phyloP scores from a whole-genome alignment of 2,888 invertebrate species.

The Xestia xanthographa region DNA sequence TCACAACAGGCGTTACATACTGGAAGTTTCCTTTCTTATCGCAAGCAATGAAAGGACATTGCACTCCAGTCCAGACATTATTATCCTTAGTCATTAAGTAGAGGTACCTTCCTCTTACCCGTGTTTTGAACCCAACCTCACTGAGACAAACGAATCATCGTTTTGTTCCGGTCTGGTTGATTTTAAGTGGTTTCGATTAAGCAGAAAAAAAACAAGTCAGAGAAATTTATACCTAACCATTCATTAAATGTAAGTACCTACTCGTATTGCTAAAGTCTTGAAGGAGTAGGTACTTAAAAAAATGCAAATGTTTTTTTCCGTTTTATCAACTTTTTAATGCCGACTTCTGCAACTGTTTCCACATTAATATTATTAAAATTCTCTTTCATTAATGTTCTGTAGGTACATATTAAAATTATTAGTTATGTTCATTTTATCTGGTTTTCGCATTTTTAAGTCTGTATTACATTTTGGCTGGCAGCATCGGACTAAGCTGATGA shows the following conservation, averaged over 20 bases:
- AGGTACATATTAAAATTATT: neutral
- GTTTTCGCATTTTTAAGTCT: neutral
- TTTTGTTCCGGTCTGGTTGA: constrained; percentile 8
- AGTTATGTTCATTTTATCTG: neutral
- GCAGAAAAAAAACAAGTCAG: neutral
- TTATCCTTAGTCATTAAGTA: neutral
- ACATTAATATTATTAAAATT: neutral
- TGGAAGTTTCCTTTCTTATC: neutral
- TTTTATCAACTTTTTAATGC: neutral
- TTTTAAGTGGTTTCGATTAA: constrained; percentile 11
- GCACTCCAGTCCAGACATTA: neutral
- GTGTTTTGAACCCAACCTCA: neutral
- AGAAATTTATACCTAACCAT: constrained; percentile 9
- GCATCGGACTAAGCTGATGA: neutral
- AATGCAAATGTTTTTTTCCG: no score
- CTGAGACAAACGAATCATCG: neutral
- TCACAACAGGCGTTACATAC: neutral
- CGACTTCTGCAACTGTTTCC: neutral
- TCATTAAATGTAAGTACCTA: no score
- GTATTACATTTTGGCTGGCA: neutral
- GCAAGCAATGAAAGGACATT: constrained; percentile 1
- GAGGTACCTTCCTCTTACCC: neutral
- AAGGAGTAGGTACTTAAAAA: no score
- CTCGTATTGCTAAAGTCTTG: no score
- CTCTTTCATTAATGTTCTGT: neutral